Base-by-base conservation (phyloP, 2,888 invertebrate genomes). In the Lissocephala sabroskyi region DNA sequence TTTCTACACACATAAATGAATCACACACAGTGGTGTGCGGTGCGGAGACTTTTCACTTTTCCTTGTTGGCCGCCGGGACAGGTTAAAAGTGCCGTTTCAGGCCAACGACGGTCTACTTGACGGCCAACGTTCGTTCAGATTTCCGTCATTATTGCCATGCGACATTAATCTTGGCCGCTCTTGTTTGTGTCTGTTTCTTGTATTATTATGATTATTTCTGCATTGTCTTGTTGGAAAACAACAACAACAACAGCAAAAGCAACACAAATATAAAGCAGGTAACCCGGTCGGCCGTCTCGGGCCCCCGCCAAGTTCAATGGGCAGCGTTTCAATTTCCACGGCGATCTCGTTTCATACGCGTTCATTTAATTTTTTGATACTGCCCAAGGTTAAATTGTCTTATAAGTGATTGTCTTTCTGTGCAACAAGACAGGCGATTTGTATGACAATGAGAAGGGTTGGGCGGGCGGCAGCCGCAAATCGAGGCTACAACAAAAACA, bases 91-190 rank as follows among this genome's bases (percentile, higher is more conserved):
- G 13, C 4, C 14, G 10, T 3, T 13, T 6, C 16, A 35, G 16
- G 7, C 35, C 13, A 35, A 6, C 35, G 59, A 42, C 41, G 23
- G 53, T 56, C 58, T 49, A 52, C 48, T 65, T 56, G 58, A 47
- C 52, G 73, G 62, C 45, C 60, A 59, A n/a, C n/a, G n/a, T 7
- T 23, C 7, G 23, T 23, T 23, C 23, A 23, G 23, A 23, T 23
- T 23, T 23, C 23, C 23, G 23, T 23, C 23, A 61, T 74, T 74
- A 74, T 51, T 70, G 71, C 66, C 67, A 74, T 74, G 68, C 75
- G 71, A 70, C 68, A 68, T 74, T 70, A 68, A 68, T 63, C 60
- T 64, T 53, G 45, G 57, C 46, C 45, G 35, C 37, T 42, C 9
- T 17, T 36, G 17, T 36, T 36, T 10, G 3, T 36, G 48, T 36